Base-by-base conservation (phyloP, 2,888 invertebrate species). In the Sphaeridia pumilis region DNA sequence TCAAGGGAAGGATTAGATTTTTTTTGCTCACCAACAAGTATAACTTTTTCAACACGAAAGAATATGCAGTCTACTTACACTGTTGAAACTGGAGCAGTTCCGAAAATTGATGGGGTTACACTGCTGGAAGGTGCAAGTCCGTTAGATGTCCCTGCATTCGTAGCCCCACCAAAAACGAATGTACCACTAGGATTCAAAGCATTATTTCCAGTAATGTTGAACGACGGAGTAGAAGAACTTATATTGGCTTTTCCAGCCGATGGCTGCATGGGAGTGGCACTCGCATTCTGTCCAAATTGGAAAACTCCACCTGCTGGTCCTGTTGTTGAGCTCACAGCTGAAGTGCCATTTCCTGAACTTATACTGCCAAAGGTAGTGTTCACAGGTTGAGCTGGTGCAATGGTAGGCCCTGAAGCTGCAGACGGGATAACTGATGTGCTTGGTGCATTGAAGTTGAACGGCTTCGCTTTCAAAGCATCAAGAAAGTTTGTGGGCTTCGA, bases 381-480 rank as follows among this genome's bases (percentile, higher is more conserved):
- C 7, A 17, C 7, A 5, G 38, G 7, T 20, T 38, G 38, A 7
- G 38, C 38, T 17, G 38, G 38, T 5, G 38, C 12, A 14, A 17
- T 20, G 7, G 38, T 17, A 17, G 17, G 5, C 38, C 38, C 38
- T 17, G 35, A 12, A 10, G 49, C n/a, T 12, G 41, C 47, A 14
- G 52, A 38, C 20, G 52, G 52, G 22, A 52, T 52, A 4, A 52
- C 27, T 7, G 52, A 47, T n/a, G 52, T 25, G 24, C 47, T 42
- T 14, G 52, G 47, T n/a, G 42, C 21, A n/a, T 36, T 25, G 41
- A 52, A 52, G 41, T 28, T 47, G 25, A 52, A 52, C 20, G 44
- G 41, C n/a, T 47, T 47, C 24, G 38, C 22, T 42, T 41, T 42
- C 20, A 52, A 38, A n/a, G 52, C 52, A 41, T 52, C 52, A 2